Conservation (phyloP, 53 echinoderm and acorn worm species). For the Holothuria leucospilota region DNA sequence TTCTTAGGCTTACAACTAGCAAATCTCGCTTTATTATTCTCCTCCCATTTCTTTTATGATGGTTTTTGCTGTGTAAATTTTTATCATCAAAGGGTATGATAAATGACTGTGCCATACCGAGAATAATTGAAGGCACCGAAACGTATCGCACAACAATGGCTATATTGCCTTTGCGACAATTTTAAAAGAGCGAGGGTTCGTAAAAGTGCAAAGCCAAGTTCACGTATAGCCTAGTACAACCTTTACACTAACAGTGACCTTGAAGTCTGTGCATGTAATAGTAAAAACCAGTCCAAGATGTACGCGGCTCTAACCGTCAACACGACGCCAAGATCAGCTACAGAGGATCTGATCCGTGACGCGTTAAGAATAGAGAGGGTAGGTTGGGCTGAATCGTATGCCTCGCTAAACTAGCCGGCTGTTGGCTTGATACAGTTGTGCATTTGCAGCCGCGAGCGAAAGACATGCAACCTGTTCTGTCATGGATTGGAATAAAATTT, state of each 20-base stretch:
- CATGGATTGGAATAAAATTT: too few relatives aligned
- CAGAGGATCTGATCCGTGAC: constrained; percentile 36
- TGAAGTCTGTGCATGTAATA: constrained; percentile 17
- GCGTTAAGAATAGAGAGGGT: constrained; percentile 40
- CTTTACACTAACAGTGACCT: constrained; percentile 37
- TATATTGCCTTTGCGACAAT: constrained; percentile 16
- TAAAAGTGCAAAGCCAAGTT: constrained; percentile 26
- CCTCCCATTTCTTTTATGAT: too few relatives aligned
- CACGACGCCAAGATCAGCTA: constrained; percentile 28
- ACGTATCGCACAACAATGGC: constrained; percentile 40
- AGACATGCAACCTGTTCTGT: neutral
- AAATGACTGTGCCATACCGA: constrained; percentile 11
- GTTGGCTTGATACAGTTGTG: constrained; percentile 30
- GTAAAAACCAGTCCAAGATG: constrained; percentile 37
- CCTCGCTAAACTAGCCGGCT: constrained; percentile 18
- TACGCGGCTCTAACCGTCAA: constrained; percentile 29
- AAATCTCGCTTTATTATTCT: too few relatives aligned
- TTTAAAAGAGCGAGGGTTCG: neutral
- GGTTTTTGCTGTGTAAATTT: constrained; percentile 15
- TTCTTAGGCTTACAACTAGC: too few relatives aligned
- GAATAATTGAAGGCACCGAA: constrained; percentile 37
- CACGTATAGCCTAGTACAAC: constrained; percentile 15
- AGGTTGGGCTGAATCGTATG: constrained; percentile 28
- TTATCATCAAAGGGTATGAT: constrained; percentile 25
- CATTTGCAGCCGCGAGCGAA: constrained; percentile 16